phyloP scores from a whole-genome alignment of 2,888 invertebrate genomes.

The Hyppa rectilinea region DNA sequence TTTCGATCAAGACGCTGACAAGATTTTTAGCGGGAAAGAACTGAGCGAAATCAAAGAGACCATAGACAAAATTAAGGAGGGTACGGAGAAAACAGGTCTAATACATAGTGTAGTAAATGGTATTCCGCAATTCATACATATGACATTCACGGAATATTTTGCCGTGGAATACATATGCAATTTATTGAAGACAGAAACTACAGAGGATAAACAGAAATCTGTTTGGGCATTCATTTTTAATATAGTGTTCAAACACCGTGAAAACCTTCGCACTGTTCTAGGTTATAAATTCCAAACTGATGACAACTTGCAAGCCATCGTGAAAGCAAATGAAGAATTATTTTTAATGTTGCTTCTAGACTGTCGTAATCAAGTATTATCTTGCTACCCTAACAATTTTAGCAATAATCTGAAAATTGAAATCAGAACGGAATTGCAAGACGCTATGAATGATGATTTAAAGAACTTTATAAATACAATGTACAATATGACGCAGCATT shows the following conservation, averaged over 20 bases:
- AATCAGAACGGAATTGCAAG: background rate
- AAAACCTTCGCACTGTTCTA: constrained; percentile 1
- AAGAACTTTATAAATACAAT: background rate
- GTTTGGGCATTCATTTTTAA: constrained; percentile 29
- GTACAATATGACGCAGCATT: constrained; percentile 1
- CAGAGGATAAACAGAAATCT: background rate
- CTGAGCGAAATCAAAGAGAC: constrained; percentile 18
- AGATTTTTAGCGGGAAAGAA: constrained; percentile 27
- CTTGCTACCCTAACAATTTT: background rate
- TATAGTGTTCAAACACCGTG: background rate
- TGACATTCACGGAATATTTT: constrained; percentile 54
- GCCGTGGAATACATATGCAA: constrained; percentile 38
- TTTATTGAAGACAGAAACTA: constrained; percentile 8
- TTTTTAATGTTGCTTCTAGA: constrained; percentile 19
- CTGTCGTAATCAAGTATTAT: constrained; percentile 1
- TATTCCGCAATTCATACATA: constrained; percentile 48
- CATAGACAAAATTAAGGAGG: constrained; percentile 18
- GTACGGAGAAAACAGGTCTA: constrained; percentile 37
- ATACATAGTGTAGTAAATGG: constrained; percentile 34
- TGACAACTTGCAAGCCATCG: background rate
- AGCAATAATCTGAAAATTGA: constrained; percentile 16
- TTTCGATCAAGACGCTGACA: constrained; percentile 10
- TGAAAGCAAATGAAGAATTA: background rate
- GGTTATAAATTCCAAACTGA: constrained; percentile 25
- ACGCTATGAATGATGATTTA: constrained; percentile 6